A percentile compares a stretch with the other conserved stretches of the same genome.
Evolutionary conservation across 2,888 invertebrate genomes (phyloP).

Genomic region (Eulithis testata): DNA sequence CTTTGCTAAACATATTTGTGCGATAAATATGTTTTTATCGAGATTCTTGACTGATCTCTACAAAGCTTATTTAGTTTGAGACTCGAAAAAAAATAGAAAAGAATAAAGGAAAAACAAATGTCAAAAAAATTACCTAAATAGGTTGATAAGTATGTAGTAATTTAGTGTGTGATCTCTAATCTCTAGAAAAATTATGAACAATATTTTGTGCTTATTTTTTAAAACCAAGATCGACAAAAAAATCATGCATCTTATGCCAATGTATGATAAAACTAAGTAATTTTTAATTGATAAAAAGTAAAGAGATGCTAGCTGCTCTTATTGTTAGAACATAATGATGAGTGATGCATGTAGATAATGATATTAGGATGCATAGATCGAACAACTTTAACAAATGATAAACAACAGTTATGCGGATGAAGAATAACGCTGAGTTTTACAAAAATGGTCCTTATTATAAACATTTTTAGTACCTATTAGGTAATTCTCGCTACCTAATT

Average conservation of each 20-base stretch:
- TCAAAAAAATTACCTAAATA: background rate
- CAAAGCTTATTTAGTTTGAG: conserved; percentile 1
- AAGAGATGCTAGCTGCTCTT: conserved; percentile 23
- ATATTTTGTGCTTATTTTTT: conserved; percentile 10
- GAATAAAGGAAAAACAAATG: background rate
- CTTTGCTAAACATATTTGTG: background rate
- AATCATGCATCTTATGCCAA: conserved; percentile 15
- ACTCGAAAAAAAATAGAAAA: conserved; percentile 3
- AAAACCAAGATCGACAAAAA: background rate
- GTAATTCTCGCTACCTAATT: conserved; percentile 2
- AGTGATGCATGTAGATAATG: conserved; percentile 4
- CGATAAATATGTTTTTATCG: conserved; percentile 2
- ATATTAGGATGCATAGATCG: background rate
- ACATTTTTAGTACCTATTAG: conserved; percentile 5
- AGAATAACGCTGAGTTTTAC: conserved; percentile 19
- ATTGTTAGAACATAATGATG: conserved; percentile 1
- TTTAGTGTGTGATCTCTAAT: no score
- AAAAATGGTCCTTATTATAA: conserved; percentile 11
- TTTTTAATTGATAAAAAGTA: conserved; percentile 1
- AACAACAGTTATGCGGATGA: conserved; percentile 1
- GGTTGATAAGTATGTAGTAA: no score
- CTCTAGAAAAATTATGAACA: no score
- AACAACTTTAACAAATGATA: background rate
- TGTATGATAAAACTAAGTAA: conserved; percentile 3
- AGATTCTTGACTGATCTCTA: conserved; percentile 10